Evolutionary conservation across 2,113 vertebrate species (phyloP).

Genomic region (Corythornis vintsioides): DNA sequence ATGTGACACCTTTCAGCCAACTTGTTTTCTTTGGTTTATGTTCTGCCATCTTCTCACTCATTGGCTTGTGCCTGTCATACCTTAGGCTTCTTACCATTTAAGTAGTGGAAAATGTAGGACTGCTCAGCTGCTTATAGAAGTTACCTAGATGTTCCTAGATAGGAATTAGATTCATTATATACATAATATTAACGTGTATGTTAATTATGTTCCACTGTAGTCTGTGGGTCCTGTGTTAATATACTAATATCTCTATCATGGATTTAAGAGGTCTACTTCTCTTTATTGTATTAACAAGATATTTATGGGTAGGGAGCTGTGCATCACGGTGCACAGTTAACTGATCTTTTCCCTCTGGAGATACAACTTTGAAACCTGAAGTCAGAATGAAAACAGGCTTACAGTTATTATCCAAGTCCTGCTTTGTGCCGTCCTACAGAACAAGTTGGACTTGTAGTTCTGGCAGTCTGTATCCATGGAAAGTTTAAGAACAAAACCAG

Average conservation of each 20-base stretch:
- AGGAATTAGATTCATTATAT: not conserved
- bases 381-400: slow-evolving; percentile 6
- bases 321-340: slow-evolving; percentile 4
- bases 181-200: not conserved
- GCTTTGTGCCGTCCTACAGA: not conserved
- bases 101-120: not conserved
- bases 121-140: not conserved
- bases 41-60: not conserved
- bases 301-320: slow-evolving; percentile 32
- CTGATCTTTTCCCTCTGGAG: slow-evolving; percentile 30
- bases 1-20: not conserved
- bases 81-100: not conserved
- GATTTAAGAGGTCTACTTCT: slow-evolving; percentile 19
- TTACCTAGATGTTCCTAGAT: not conserved
- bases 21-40: not conserved
- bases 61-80: not conserved
- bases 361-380: slow-evolving; percentile 23
- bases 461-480: not conserved
- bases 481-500: not conserved
- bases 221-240: slow-evolving; percentile 4
- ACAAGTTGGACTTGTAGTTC: not conserved
- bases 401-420: not conserved
- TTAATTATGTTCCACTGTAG: slow-evolving; percentile 9
- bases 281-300: slow-evolving; percentile 51
- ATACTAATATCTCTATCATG: not conserved